Conservation (phyloP, 23 tunicate species). For the Styela clava region DNA sequence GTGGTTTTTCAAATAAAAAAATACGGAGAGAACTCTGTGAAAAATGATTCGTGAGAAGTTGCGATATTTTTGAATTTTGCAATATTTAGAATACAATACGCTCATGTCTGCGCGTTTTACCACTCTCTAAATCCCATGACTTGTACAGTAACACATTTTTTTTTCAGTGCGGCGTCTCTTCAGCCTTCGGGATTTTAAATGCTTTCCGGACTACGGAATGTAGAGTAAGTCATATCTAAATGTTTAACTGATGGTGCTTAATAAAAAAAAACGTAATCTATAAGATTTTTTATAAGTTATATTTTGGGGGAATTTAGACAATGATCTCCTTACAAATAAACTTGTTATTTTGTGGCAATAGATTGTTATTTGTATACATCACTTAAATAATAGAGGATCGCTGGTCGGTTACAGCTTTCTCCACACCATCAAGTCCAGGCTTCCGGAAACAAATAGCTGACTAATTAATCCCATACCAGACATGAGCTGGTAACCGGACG, state of each 20-base stretch:
- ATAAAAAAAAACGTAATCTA: too few relatives aligned
- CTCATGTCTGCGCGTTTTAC: background rate
- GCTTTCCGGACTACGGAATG: background rate
- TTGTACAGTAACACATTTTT: background rate
- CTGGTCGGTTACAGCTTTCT: too few relatives aligned
- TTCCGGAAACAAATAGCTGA: too few relatives aligned
- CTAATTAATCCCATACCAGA: too few relatives aligned
- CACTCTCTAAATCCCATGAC: background rate
- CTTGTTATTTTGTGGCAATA: background rate
- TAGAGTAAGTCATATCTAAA: background rate
- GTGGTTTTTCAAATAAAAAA: too few relatives aligned
- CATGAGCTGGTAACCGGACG: background rate
- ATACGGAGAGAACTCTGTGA: too few relatives aligned
- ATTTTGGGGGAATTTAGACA: background rate
- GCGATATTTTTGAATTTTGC: background rate
- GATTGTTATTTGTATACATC: too few relatives aligned
- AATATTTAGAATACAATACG: background rate
- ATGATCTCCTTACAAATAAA: background rate
- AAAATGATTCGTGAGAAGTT: background rate
- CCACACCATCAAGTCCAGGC: too few relatives aligned
- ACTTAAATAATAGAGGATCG: background rate
- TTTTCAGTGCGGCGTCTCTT: background rate
- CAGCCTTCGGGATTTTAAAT: background rate
- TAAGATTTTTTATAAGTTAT: too few relatives aligned
- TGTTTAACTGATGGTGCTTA: too few relatives aligned